Percentiles rank a stretch among this genome's conserved stretches.
Conservation (phyloP, 1,140 invertebrate genomes). For the Drosophila oshimai region DNA sequence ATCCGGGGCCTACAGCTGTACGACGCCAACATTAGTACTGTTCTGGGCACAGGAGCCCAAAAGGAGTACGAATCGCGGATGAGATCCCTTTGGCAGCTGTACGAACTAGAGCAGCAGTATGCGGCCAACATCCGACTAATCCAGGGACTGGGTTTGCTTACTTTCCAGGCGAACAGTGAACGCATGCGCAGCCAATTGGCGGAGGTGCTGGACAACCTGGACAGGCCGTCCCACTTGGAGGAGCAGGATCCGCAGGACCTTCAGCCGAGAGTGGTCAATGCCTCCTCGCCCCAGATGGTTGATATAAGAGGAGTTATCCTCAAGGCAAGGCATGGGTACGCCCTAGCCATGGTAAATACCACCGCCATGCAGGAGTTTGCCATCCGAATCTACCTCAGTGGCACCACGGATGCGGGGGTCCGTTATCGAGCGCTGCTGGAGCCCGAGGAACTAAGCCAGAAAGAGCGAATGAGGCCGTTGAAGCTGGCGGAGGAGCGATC, state of each 20-base stretch:
- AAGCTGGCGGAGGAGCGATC: slow-evolving; percentile 28
- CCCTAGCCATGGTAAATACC: slow-evolving; percentile 53
- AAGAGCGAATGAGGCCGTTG: slow-evolving; percentile 10
- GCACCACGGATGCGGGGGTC: slow-evolving; percentile 43
- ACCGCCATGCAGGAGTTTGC: slow-evolving; percentile 74
- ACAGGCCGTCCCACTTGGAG: neutral
- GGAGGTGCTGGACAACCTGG: slow-evolving; percentile 40
- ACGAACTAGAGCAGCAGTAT: slow-evolving; percentile 64
- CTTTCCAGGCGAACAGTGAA: slow-evolving; percentile 30
- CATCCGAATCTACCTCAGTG: slow-evolving; percentile 55
- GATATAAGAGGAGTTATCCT: slow-evolving; percentile 16
- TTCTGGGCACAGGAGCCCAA: slow-evolving; percentile 53
- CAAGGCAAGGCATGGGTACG: slow-evolving; percentile 27
- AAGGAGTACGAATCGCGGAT: slow-evolving; percentile 70
- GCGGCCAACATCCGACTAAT: slow-evolving; percentile 50
- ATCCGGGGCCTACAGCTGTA: slow-evolving; percentile 68
- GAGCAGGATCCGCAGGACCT: neutral
- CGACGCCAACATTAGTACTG: slow-evolving; percentile 51
- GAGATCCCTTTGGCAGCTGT: slow-evolving; percentile 70
- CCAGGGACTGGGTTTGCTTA: slow-evolving; percentile 42
- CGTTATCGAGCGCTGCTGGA: slow-evolving; percentile 38
- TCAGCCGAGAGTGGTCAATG: neutral
- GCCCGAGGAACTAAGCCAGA: slow-evolving; percentile 25
- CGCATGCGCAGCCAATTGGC: slow-evolving; percentile 27
- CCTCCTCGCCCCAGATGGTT: neutral